Conservation (phyloP, 2,797 vertebrate genomes). For the Glossophaga mutica region DNA sequence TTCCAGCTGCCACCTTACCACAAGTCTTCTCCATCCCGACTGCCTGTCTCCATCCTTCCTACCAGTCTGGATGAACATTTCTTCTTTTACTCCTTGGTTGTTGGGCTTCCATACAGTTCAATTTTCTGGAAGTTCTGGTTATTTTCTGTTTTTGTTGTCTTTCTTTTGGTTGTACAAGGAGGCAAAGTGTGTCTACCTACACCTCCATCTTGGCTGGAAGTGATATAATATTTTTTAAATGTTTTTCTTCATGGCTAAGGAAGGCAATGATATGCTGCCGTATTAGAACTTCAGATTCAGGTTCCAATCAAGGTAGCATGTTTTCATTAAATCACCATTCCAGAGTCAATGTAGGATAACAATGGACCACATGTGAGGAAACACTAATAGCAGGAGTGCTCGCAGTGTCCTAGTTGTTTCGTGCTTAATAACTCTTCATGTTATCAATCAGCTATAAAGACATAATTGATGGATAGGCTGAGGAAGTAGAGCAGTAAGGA, state of each 20-base stretch:
- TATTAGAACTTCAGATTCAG: background rate
- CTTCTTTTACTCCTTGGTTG: no score
- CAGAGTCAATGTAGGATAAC: background rate
- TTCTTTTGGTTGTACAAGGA: no score
- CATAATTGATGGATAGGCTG: background rate
- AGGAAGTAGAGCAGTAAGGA: background rate
- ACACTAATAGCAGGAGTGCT: background rate
- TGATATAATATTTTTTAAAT: constrained; percentile 5
- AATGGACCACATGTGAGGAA: background rate
- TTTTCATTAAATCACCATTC: constrained; percentile 46
- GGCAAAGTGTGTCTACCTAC: no score
- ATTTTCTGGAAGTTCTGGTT: no score
- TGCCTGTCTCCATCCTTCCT: no score
- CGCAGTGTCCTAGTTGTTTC: background rate
- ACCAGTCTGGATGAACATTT: no score
- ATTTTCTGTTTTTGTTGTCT: no score
- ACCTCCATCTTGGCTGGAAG: no score
- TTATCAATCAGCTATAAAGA: background rate
- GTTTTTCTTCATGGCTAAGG: constrained; percentile 19
- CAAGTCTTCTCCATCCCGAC: no score
- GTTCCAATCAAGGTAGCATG: background rate
- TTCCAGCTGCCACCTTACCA: no score
- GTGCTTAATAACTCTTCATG: background rate
- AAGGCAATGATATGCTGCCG: background rate
- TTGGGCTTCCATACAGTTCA: no score